Percentiles rank a stretch among this genome's conserved stretches.
Evolutionary conservation across 2,113 vertebrate genomes (phyloP).

Genomic region (Pteronura brasiliensis): DNA sequence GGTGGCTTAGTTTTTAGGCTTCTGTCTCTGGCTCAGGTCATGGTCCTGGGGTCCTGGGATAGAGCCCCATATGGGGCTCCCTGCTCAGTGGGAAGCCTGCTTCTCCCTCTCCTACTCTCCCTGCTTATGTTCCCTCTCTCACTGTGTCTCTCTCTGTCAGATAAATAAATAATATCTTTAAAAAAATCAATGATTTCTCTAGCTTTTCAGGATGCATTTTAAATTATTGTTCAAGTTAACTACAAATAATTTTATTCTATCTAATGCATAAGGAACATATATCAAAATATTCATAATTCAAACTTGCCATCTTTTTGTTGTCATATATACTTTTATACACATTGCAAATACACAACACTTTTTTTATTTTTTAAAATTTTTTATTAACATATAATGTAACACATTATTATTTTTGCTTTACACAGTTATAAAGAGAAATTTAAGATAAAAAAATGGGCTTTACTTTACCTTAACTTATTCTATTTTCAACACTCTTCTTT

Average conservation of each 20-base stretch:
- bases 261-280: background rate
- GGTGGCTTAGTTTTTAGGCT: no score
- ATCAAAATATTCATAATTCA: background rate
- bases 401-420: background rate
- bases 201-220: background rate
- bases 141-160: no score
- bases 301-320: background rate
- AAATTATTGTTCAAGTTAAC: background rate
- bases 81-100: no score
- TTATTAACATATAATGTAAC: no score
- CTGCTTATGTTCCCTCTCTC: no score
- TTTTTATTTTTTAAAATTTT: no score
- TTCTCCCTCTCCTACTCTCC: no score
- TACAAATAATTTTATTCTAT: background rate
- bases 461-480: background rate
- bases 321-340: background rate
- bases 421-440: background rate
- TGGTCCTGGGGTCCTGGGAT: no score
- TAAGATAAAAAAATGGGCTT: background rate
- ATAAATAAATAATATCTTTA: no score
- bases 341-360: background rate
- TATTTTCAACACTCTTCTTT: background rate
- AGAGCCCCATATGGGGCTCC: no score
- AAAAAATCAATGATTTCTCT: background rate
- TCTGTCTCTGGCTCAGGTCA: no score